These are phyloP conservation scores for Halichoeres trimaculatus DNA, from an alignment of 2,113 vertebrate species.

Conservation along the genomic window DNA sequence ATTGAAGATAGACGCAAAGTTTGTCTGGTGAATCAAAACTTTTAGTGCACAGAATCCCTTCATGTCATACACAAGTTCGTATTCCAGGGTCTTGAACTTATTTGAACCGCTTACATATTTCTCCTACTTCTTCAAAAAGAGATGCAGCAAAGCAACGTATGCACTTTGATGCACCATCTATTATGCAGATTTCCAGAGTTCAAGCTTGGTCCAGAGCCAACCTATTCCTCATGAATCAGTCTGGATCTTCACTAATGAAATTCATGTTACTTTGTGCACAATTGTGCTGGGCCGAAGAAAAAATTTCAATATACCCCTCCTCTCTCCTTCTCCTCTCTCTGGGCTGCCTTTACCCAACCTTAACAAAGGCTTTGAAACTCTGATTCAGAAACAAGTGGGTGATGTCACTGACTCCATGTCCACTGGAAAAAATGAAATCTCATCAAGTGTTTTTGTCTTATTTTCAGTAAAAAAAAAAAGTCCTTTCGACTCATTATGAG, in stretches of 20 bases:
- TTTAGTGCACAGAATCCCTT: not conserved
- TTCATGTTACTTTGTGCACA: slow-evolving; percentile 2
- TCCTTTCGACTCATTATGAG: no score
- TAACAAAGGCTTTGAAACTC: no score
- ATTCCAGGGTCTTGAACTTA: slow-evolving; percentile 19
- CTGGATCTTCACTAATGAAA: not conserved
- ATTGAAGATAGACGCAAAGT: not conserved
- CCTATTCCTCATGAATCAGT: slow-evolving; percentile 1
- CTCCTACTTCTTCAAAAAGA: not conserved
- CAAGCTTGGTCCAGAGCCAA: not conserved
- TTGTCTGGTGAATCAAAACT: slow-evolving; percentile 3
- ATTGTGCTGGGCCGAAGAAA: no score
- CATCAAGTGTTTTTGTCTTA: no score
- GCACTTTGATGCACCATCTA: not conserved
- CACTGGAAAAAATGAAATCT: no score
- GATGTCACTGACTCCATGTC: no score
- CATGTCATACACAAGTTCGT: slow-evolving; percentile 1
- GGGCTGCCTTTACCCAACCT: no score
- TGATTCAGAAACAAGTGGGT: no score
- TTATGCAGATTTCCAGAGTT: slow-evolving; percentile 20
- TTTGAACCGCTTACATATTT: not conserved
- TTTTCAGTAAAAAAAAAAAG: no score
- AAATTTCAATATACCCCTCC: no score
- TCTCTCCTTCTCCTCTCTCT: no score
- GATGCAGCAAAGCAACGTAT: slow-evolving; percentile 12